Conservation (phyloP, 2,888 invertebrate genomes). For the Macrosoma leucophasiata region DNA sequence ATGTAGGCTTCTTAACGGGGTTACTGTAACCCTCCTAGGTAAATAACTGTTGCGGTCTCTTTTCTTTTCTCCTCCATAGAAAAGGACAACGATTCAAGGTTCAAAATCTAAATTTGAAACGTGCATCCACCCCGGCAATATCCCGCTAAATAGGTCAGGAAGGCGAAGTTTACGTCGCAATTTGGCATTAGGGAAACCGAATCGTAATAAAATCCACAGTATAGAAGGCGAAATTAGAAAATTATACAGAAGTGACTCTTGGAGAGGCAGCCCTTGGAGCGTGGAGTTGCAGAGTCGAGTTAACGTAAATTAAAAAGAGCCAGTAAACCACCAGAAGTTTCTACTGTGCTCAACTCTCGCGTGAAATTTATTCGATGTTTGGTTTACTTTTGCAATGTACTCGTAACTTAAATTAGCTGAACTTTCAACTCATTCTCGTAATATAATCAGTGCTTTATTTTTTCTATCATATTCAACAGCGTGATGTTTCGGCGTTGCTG, state of each 20-base stretch:
- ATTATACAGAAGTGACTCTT: constrained; percentile 48
- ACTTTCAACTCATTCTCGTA: neutral
- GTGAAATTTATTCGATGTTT: constrained; percentile 13
- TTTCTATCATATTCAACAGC: neutral
- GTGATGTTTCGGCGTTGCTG: too few species aligned
- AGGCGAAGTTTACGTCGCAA: constrained; percentile 69
- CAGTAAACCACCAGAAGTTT: constrained; percentile 8
- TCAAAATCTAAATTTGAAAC: constrained; percentile 56
- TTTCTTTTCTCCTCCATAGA: constrained; percentile 42
- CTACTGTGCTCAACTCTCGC: constrained; percentile 1
- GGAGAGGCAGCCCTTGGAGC: constrained; percentile 26
- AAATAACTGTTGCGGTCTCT: too few species aligned
- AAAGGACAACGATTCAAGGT: constrained; percentile 44
- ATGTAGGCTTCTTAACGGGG: constrained; percentile 11
- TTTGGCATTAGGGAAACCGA: constrained; percentile 61
- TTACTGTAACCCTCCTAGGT: too few species aligned
- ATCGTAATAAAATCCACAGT: constrained; percentile 58
- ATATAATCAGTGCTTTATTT: neutral
- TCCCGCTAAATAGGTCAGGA: constrained; percentile 72
- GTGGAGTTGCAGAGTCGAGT: constrained; percentile 22
- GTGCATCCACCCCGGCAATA: constrained; percentile 54
- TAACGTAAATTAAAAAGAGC: constrained; percentile 16
- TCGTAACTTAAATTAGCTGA: neutral
- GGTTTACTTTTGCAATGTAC: constrained; percentile 7
- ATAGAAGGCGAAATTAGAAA: constrained; percentile 55